phyloP scores from a whole-genome alignment of 2,797 vertebrate genomes.

The Sebastiscus tertius region DNA sequence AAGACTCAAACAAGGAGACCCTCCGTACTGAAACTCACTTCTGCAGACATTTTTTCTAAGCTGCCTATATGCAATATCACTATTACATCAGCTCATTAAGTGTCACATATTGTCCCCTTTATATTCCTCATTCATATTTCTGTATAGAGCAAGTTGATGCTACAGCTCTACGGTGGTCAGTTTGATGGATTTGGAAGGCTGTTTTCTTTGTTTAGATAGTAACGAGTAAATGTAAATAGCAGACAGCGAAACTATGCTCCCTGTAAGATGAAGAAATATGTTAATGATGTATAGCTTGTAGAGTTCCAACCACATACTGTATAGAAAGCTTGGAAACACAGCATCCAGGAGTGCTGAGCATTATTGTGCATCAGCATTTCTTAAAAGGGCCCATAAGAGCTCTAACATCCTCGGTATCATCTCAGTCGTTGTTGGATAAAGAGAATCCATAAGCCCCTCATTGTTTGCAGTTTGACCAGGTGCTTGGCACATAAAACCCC shows the following conservation, averaged over 20 bases:
- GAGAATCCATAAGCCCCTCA: slow-evolving; percentile 82
- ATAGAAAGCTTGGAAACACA: slow-evolving; percentile 20
- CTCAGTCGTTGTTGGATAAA: slow-evolving; percentile 78
- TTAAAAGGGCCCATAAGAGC: slow-evolving; percentile 73
- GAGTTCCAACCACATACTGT: neutral
- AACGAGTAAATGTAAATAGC: neutral
- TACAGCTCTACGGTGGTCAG: neutral
- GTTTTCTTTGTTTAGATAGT: slow-evolving; percentile 10
- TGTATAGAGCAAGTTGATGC: neutral
- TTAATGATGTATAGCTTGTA: slow-evolving; percentile 10
- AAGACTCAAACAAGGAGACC: slow-evolving; percentile 70
- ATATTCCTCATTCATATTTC: neutral
- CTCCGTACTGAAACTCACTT: slow-evolving; percentile 46
- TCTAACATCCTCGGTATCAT: slow-evolving; percentile 74
- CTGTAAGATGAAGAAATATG: slow-evolving; percentile 15
- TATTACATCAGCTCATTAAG: neutral
- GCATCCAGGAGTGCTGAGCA: slow-evolving; percentile 56
- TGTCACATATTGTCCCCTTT: neutral
- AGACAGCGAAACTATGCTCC: neutral
- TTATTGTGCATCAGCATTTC: slow-evolving; percentile 75
- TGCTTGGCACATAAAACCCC: slow-evolving; percentile 81
- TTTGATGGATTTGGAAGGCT: neutral
- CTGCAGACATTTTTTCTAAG: slow-evolving; percentile 36
- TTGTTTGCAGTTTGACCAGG: slow-evolving; percentile 87
- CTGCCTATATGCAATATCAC: neutral